Base-by-base conservation (phyloP, 1,140 invertebrate genomes). In the Papilio aristodemus region DNA sequence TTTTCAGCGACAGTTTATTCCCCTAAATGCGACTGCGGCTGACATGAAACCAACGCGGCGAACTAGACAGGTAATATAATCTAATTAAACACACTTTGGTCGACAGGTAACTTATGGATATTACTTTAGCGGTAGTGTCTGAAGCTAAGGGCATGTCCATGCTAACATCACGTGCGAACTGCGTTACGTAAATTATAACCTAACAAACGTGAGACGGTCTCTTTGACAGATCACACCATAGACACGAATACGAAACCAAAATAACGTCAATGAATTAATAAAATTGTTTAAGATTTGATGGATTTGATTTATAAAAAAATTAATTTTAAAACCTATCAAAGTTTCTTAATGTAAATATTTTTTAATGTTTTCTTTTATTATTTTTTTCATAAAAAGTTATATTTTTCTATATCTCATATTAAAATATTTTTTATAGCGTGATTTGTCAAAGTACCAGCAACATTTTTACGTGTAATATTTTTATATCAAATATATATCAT, bases 81-180 rank as follows among this genome's bases (percentile, higher is more conserved):
- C 80, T 83, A 83, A 74, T 74, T 72, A 67, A 68, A 68, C 66
- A 77, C 71, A 82, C 84, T 86, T 86, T 86, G 84, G 84, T 83
- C 58, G 79, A 74, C 73, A 82, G 84, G 84, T 86, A 86, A 86
- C 84, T 83, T 76, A 74, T 41, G 72, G 78, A 71, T 41, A 64
- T 13, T 22, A 67, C 41, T 17, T 58, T 36, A n/a, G n/a, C n/a
- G n/a, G n/a, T n/a, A 64, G 69, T 46, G 71, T 68, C 27, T 19
- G 41, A 67, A 38, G 43, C 59, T 54, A 70, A 58, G 58, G 70
- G 32, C 66, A 22, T 66, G 68, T 75, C 68, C 69, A 71, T 73
- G 73, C 74, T 79, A 75, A 54, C 75, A 77, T 70, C 76, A 72
- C 72, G 64, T 62, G 63, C 25, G 13, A 64, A 64, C 39, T 69